Conservation (phyloP, 2,888 invertebrate genomes). For the Unio pictorum region DNA sequence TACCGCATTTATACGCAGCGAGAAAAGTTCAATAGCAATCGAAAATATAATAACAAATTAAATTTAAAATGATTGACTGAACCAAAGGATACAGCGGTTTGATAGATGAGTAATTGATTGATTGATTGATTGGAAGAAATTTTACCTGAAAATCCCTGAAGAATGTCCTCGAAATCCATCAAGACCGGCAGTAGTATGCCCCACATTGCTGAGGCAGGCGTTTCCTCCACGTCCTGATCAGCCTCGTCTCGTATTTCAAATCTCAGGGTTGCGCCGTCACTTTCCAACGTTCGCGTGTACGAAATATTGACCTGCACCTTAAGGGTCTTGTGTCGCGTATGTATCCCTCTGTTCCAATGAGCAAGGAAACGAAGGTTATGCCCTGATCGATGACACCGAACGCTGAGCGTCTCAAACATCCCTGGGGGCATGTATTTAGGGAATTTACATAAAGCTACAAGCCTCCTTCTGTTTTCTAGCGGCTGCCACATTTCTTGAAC, state of each 20-base stretch:
- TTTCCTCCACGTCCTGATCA: slow-evolving; percentile 40
- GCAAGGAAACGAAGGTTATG: slow-evolving; percentile 50
- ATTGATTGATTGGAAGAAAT: background rate
- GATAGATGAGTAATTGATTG: background rate
- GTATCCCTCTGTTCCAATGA: slow-evolving; percentile 64
- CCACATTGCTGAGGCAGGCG: slow-evolving; percentile 58
- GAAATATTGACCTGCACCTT: slow-evolving; percentile 27
- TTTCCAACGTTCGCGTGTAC: slow-evolving; percentile 15
- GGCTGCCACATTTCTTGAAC: slow-evolving; percentile 44
- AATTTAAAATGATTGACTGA: background rate
- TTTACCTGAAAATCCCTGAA: slow-evolving; percentile 60
- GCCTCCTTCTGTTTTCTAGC: slow-evolving; percentile 32
- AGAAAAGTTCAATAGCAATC: too few relatives aligned
- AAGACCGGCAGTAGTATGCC: slow-evolving; percentile 60
- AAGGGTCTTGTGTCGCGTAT: slow-evolving; percentile 47
- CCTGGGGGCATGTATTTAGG: slow-evolving; percentile 66
- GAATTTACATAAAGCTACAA: slow-evolving; percentile 55
- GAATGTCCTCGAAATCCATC: slow-evolving; percentile 60
- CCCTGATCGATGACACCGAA: slow-evolving; percentile 46
- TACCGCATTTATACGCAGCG: too few relatives aligned
- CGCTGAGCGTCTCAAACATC: slow-evolving; percentile 60
- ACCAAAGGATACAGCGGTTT: too few relatives aligned
- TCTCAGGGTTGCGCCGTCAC: slow-evolving; percentile 37
- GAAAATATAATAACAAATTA: background rate
- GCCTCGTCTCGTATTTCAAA: slow-evolving; percentile 51